phyloP scores from a whole-genome alignment of 2,797 vertebrate species.

The Aselliscus stoliczkanus region DNA sequence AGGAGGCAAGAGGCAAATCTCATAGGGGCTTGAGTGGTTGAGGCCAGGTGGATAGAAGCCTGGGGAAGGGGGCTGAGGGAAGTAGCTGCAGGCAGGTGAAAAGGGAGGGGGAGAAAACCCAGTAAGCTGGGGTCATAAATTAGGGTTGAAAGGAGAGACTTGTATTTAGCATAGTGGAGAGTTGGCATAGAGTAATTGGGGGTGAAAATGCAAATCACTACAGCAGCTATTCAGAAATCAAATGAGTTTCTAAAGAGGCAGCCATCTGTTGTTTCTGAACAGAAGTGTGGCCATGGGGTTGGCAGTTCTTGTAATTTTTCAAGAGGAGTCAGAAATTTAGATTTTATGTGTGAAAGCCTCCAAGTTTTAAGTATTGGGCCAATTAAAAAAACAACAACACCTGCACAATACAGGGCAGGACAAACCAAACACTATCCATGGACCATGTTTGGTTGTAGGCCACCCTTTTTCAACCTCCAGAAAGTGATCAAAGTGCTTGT shows the following conservation, averaged over 20 bases:
- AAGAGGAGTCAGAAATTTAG: neutral
- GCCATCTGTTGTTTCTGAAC: neutral
- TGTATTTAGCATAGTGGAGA: neutral
- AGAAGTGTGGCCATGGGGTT: neutral
- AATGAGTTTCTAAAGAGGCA: neutral
- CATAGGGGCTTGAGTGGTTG: neutral
- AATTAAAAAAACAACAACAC: neutral
- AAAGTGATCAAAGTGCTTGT: neutral
- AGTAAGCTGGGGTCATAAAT: neutral
- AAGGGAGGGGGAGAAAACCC: too few species aligned
- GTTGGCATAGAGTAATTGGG: neutral
- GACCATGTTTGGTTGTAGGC: neutral
- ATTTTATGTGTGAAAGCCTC: neutral
- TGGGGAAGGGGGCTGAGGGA: neutral
- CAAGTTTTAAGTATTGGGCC: neutral
- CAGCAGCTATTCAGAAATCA: neutral
- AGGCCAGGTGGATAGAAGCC: neutral
- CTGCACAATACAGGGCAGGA: neutral
- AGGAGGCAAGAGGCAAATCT: neutral
- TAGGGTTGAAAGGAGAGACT: neutral
- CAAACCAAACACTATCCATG: neutral
- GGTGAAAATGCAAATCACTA: neutral
- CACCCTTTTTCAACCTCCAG: neutral
- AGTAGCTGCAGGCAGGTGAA: neutral
- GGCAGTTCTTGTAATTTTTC: neutral